A percentile compares a stretch with the other conserved stretches of the same genome.
phyloP scores from a whole-genome alignment of 2,113 vertebrate species.

The Sminthopsis crassicaudata region DNA sequence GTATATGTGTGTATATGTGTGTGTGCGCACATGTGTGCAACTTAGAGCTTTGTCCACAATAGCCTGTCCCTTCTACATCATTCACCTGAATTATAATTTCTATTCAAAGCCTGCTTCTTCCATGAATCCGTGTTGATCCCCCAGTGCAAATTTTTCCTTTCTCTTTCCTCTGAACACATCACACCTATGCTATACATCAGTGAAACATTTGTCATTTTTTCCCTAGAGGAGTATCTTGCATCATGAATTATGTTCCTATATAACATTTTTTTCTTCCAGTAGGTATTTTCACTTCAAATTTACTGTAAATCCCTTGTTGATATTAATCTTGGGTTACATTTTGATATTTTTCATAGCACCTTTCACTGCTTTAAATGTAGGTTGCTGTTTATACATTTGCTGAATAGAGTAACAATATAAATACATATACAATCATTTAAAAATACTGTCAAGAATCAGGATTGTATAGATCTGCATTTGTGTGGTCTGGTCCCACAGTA shows the following conservation, averaged over 20 bases:
- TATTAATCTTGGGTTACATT: neutral
- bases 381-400: neutral
- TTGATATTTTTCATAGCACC: neutral
- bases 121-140: neutral
- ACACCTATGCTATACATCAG: neutral
- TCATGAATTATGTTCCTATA: neutral
- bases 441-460: neutral
- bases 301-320: neutral
- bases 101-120: neutral
- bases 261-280: neutral
- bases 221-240: neutral
- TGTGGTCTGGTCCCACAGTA: neutral
- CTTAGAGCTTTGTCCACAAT: neutral
- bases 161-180: neutral
- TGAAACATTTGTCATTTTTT: neutral
- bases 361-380: neutral
- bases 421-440: neutral
- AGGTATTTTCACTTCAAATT: neutral
- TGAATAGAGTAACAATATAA: neutral
- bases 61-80: neutral
- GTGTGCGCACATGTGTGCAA: no score
- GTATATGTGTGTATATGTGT: no score
- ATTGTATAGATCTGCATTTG: neutral
- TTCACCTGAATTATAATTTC: neutral
- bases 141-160: neutral